Conservation (phyloP, 2,797 vertebrate genomes). For the Phylloscopus collybita region DNA sequence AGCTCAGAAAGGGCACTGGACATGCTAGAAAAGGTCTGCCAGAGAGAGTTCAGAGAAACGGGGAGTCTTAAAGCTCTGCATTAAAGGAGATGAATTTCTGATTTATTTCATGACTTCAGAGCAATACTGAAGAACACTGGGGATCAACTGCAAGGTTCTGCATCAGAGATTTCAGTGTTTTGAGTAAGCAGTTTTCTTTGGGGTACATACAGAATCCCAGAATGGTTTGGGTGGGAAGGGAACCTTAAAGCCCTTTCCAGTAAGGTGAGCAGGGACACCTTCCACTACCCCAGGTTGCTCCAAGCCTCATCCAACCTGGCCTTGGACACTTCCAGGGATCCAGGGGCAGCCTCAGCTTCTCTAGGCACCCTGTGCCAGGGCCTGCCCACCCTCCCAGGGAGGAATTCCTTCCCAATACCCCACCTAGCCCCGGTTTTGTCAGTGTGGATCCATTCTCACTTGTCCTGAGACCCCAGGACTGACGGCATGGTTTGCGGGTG, state of each 20-base stretch:
- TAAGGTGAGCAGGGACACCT: not conserved
- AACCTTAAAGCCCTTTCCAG: not conserved
- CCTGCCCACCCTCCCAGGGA: too few species aligned
- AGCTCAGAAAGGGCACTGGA: not conserved
- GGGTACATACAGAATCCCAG: not conserved
- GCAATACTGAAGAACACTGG: not conserved
- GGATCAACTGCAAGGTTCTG: not conserved
- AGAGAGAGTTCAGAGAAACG: not conserved
- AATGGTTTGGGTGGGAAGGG: not conserved
- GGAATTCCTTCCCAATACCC: not conserved
- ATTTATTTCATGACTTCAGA: not conserved
- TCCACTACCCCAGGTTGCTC: not conserved
- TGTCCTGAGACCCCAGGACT: not conserved
- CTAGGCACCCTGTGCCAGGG: not conserved
- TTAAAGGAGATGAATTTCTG: not conserved
- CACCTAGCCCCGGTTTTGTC: accelerated
- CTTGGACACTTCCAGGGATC: not conserved
- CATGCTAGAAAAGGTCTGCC: not conserved
- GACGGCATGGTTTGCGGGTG: accelerated
- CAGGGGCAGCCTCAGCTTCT: not conserved
- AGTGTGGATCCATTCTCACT: accelerated
- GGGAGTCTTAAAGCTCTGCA: not conserved
- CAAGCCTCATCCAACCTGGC: not conserved
- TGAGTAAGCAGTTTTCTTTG: not conserved
- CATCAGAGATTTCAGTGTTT: not conserved